Conservation (phyloP, 2,113 vertebrate genomes). For the Sterrhoptilus dennistouni region DNA sequence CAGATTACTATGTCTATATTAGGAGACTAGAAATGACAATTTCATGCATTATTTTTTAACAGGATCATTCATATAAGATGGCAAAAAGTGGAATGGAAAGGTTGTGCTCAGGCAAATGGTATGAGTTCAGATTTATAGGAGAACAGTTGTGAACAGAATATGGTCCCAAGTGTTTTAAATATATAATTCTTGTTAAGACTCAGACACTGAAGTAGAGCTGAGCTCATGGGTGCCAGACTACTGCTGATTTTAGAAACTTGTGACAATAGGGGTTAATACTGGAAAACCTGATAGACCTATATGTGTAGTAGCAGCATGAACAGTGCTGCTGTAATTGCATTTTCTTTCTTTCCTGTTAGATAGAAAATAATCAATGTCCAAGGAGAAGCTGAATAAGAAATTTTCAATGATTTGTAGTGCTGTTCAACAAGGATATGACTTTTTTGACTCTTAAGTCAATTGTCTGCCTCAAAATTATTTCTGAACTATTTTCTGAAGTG, state of each 20-base stretch:
- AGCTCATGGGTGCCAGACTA: conserved; percentile 22
- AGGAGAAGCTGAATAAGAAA: conserved; percentile 59
- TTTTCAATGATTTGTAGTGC: conserved; percentile 61
- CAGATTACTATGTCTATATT: neutral
- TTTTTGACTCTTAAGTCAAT: conserved; percentile 60
- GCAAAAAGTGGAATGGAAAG: neutral
- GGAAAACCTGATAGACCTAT: conserved; percentile 48
- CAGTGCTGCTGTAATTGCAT: conserved; percentile 62
- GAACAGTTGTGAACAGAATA: neutral
- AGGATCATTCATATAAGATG: neutral
- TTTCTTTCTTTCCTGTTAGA: conserved; percentile 66
- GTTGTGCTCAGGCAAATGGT: fast-evolving
- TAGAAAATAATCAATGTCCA: conserved; percentile 73
- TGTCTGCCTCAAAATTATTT: conserved; percentile 68
- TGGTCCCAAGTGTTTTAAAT: neutral
- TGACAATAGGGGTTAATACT: conserved; percentile 63
- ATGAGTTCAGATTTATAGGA: neutral
- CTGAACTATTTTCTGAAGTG: conserved; percentile 52
- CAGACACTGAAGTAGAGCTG: conserved; percentile 43
- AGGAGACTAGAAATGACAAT: neutral
- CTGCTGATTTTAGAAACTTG: conserved; percentile 60
- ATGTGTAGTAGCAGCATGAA: conserved; percentile 53
- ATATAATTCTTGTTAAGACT: neutral
- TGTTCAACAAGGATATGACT: conserved; percentile 38
- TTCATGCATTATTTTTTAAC: neutral